Conservation (phyloP, 2,113 vertebrate species). For the Anser brachyrhynchus region DNA sequence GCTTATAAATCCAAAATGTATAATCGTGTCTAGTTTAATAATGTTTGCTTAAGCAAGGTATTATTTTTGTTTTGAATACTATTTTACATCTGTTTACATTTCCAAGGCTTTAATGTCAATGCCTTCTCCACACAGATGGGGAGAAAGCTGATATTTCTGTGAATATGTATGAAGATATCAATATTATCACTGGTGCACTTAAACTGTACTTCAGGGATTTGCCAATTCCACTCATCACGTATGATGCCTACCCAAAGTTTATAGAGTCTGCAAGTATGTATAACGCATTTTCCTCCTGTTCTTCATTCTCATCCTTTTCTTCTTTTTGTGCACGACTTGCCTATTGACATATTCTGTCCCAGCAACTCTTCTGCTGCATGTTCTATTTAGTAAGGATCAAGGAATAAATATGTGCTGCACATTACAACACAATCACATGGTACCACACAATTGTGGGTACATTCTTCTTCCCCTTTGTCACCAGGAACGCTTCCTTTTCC, state of each 20-base stretch:
- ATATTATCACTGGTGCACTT: slow-evolving; percentile 97
- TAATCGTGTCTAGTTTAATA: background rate
- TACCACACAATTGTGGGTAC: rapidly evolving
- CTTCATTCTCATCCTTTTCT: background rate
- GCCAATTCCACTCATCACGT: slow-evolving; percentile 97
- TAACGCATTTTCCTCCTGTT: background rate
- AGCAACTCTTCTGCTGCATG: background rate
- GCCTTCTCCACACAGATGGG: slow-evolving; percentile 83
- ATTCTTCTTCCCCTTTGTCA: background rate
- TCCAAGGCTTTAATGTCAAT: slow-evolving; percentile 48
- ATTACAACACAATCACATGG: rapidly evolving
- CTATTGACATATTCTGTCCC: background rate
- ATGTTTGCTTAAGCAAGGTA: background rate
- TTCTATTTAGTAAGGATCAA: background rate
- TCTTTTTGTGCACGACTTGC: background rate
- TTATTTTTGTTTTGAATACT: background rate
- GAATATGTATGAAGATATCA: slow-evolving; percentile 97
- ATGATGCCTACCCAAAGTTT: slow-evolving; percentile 96
- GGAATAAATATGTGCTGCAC: background rate
- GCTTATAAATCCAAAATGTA: background rate
- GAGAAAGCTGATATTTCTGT: slow-evolving; percentile 98
- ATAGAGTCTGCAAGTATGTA: slow-evolving; percentile 96
- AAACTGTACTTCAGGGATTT: slow-evolving; percentile 99
- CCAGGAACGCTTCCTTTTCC: background rate
- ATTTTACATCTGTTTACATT: background rate